Conservation (phyloP, 2,888 invertebrate genomes). For the Eilema sororculum region DNA sequence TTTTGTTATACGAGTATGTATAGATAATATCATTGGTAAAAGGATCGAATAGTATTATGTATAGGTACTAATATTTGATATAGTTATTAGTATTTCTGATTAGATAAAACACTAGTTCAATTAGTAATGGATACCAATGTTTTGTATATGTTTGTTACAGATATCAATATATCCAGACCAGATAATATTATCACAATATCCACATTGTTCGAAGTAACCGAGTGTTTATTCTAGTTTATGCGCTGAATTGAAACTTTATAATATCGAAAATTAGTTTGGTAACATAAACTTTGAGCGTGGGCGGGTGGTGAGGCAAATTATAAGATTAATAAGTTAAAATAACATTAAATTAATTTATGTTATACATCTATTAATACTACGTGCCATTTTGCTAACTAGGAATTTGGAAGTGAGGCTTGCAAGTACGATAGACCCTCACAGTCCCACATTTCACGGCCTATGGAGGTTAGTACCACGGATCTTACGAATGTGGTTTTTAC, state of each 20-base stretch:
- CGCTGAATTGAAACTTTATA: background rate
- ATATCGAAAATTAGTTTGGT: background rate
- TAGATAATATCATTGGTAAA: background rate
- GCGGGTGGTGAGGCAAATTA: too few species aligned
- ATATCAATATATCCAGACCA: background rate
- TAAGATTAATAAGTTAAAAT: too few species aligned
- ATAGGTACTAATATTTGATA: background rate
- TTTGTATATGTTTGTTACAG: background rate
- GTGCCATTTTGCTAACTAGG: background rate
- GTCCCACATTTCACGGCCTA: too few species aligned
- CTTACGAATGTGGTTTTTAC: too few species aligned
- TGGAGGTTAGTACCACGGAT: too few species aligned
- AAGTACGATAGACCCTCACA: background rate
- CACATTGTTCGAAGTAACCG: background rate
- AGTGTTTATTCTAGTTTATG: background rate
- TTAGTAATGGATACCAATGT: background rate
- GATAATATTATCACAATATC: conserved; percentile 1
- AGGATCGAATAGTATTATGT: background rate
- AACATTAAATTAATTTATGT: background rate
- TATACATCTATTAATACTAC: background rate
- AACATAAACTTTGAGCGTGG: background rate
- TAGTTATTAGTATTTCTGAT: conserved; percentile 4
- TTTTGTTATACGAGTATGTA: background rate
- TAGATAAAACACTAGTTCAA: background rate
- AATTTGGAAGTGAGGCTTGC: background rate